phyloP scores from a whole-genome alignment of 2,113 vertebrate genomes.

The Lepus europaeus region DNA sequence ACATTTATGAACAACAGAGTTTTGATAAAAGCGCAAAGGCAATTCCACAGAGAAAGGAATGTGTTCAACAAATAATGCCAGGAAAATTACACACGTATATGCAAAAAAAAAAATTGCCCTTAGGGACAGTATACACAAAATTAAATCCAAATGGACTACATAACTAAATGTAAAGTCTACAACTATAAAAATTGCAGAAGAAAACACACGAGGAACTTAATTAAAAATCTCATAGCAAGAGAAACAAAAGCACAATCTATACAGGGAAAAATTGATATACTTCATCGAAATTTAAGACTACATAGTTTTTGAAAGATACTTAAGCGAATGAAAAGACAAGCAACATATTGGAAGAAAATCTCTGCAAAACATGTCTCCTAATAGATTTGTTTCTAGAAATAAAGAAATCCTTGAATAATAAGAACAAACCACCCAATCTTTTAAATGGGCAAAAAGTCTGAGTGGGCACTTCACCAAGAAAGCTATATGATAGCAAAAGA shows the following conservation, averaged over 20 bases:
- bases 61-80: not conserved
- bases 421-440: not conserved
- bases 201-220: not conserved
- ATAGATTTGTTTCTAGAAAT: constrained; percentile 7
- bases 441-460: not conserved
- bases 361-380: not conserved
- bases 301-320: not conserved
- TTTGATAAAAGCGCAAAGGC: not conserved
- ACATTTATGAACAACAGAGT: not conserved
- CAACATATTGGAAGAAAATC: not conserved
- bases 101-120: not conserved
- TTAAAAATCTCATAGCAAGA: not conserved
- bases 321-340: constrained; percentile 21
- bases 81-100: not conserved
- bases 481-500: not conserved
- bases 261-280: not conserved
- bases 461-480: not conserved
- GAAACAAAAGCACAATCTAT: not conserved
- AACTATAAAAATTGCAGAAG: not conserved
- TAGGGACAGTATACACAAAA: not conserved
- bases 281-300: not conserved
- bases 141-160: not conserved
- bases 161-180: constrained; percentile 14
- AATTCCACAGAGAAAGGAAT: not conserved
- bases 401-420: constrained; percentile 33